Percentiles rank a stretch among this genome's conserved stretches.
Evolutionary conservation across 2,797 vertebrate genomes (phyloP).

Genomic region (Rhinatrema bivittatum): DNA sequence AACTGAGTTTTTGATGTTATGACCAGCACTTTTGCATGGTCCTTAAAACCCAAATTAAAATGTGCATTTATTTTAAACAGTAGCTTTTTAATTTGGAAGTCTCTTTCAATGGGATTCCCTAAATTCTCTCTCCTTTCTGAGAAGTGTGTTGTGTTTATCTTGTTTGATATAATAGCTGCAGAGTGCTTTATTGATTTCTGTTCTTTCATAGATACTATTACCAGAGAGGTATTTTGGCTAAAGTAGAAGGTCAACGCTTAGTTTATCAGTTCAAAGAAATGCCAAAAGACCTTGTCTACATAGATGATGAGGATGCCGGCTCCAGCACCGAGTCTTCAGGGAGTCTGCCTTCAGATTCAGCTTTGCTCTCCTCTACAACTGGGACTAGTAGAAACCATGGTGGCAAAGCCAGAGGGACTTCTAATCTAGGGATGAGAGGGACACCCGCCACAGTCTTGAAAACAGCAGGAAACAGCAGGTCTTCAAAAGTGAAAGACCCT

Average conservation of each 20-base stretch:
- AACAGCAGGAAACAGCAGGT: slow-evolving; percentile 46
- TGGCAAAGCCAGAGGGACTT: slow-evolving; percentile 43
- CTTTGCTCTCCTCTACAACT: slow-evolving; percentile 36
- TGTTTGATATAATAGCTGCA: too few species aligned
- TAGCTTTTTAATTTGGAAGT: too few species aligned
- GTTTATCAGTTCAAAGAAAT: slow-evolving; percentile 96
- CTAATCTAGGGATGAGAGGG: slow-evolving; percentile 42
- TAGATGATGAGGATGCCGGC: slow-evolving; percentile 75
- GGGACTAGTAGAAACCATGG: slow-evolving; percentile 46
- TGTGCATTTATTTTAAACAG: too few species aligned
- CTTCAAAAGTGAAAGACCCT: slow-evolving; percentile 51
- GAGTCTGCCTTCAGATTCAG: slow-evolving; percentile 30
- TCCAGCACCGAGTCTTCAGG: slow-evolving; percentile 61
- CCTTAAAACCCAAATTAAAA: too few species aligned
- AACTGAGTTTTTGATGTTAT: too few species aligned
- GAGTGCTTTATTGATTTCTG: background rate
- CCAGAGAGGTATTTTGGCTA: slow-evolving; percentile 95
- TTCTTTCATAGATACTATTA: slow-evolving; percentile 82
- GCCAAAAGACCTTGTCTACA: slow-evolving; percentile 88
- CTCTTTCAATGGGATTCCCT: too few species aligned
- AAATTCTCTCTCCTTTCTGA: too few species aligned
- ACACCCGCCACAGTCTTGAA: slow-evolving; percentile 53
- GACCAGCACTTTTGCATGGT: too few species aligned
- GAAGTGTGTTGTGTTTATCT: too few species aligned
- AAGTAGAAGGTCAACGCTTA: slow-evolving; percentile 93